Percentiles rank a stretch among this genome's conserved stretches.
Conservation (phyloP, 2,797 vertebrate genomes). For the Molossus molossus region DNA sequence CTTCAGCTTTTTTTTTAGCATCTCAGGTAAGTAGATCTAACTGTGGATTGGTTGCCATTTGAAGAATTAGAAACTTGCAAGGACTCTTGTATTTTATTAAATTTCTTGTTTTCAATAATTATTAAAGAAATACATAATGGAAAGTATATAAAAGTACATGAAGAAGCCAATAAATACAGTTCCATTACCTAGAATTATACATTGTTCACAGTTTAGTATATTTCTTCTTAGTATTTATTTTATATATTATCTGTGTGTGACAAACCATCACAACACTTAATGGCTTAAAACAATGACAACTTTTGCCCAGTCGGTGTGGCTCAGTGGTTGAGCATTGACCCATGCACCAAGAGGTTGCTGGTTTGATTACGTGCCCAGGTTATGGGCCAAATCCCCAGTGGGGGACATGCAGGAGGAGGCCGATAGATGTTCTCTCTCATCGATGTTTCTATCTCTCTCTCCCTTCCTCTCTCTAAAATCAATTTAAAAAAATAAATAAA, state of each 20-base stretch:
- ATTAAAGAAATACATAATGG: background rate
- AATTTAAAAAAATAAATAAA: too few species aligned
- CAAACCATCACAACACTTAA: background rate
- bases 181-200: background rate
- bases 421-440: too few species aligned
- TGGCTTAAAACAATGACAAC: background rate
- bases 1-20: slow-evolving; percentile 10
- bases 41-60: background rate
- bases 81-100: background rate
- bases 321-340: too few species aligned
- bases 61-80: slow-evolving; percentile 14
- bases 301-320: too few species aligned
- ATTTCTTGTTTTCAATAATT: background rate
- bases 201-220: background rate
- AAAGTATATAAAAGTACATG: slow-evolving; percentile 18
- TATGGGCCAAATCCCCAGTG: too few species aligned
- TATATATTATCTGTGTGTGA: background rate
- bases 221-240: slow-evolving; percentile 19
- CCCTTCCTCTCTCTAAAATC: too few species aligned
- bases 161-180: slow-evolving; percentile 44
- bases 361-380: too few species aligned
- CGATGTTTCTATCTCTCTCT: too few species aligned
- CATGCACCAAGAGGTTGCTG: too few species aligned
- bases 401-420: too few species aligned
- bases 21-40: slow-evolving; percentile 16